phyloP scores from a whole-genome alignment of 30 jellyfish, hydroid and myxozoan species.

The Hydra vulgaris region DNA sequence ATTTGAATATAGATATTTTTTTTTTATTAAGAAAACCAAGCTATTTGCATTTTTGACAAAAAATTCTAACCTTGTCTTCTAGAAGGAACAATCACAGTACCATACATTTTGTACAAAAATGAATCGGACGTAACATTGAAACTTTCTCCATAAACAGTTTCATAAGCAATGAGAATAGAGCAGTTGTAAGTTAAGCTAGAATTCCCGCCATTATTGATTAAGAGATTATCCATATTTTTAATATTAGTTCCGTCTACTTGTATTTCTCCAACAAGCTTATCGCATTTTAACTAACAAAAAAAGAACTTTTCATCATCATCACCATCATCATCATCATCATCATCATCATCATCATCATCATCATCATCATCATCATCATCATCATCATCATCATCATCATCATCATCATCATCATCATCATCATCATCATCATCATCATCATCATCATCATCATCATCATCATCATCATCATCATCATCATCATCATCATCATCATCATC shows the following conservation, averaged over 20 bases:
- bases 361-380: background rate
- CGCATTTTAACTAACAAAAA: background rate
- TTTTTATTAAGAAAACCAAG: too few relatives aligned
- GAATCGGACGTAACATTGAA: background rate
- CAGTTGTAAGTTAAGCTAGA: background rate
- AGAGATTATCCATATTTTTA: background rate
- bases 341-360: background rate
- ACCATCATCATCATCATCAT: background rate
- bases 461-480: slow-evolving; percentile 10
- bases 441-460: slow-evolving; percentile 12
- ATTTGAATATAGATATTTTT: too few relatives aligned
- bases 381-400: slow-evolving; percentile 7
- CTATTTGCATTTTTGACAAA: too few relatives aligned
- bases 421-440: slow-evolving; percentile 9
- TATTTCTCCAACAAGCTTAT: background rate
- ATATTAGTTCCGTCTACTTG: background rate
- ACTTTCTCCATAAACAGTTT: background rate
- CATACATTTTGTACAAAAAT: background rate
- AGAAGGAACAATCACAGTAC: background rate
- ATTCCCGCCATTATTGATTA: background rate
- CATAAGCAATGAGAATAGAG: background rate
- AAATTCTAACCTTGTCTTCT: background rate
- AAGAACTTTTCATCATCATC: background rate
- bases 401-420: slow-evolving; percentile 11
- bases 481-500: slow-evolving; percentile 16